Conservation (phyloP, 2,888 invertebrate genomes). For the Hybos culiciformis region DNA sequence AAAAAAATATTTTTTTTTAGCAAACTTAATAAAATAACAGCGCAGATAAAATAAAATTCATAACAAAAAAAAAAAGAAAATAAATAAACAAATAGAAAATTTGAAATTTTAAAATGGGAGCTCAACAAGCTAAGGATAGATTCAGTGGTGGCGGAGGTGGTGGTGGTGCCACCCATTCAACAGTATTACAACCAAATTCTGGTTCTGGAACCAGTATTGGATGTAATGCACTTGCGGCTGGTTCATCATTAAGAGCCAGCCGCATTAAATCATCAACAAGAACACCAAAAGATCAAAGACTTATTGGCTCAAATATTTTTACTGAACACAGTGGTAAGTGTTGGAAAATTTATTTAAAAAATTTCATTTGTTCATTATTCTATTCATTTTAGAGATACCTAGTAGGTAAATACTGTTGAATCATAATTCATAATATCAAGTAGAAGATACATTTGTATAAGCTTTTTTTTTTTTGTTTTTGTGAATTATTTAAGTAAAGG, state of each 20-base stretch:
- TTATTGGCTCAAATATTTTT: conserved; percentile 81
- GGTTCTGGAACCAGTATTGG: conserved; percentile 4
- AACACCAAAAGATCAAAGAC: conserved; percentile 66
- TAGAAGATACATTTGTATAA: no score
- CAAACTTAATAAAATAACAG: no score
- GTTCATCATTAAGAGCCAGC: conserved; percentile 54
- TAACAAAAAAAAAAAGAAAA: not conserved
- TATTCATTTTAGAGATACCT: not conserved
- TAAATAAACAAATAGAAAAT: not conserved
- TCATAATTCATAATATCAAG: no score
- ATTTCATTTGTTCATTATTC: not conserved
- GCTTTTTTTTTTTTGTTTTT: not conserved
- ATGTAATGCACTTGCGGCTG: conserved; percentile 27
- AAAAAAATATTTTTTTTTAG: no score
- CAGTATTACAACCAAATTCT: not conserved
- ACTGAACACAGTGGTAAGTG: conserved; percentile 86
- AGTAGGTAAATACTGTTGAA: no score
- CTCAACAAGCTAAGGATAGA: conserved; percentile 87
- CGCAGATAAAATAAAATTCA: no score
- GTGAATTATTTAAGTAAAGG: not conserved
- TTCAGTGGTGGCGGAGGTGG: conserved; percentile 20
- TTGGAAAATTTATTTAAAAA: not conserved
- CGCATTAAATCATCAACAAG: conserved; percentile 51
- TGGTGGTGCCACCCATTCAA: conserved; percentile 11
- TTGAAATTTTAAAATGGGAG: conserved; percentile 53